Evolutionary conservation across 2,888 invertebrate species (phyloP).

Genomic region (Drosophila borealis): DNA sequence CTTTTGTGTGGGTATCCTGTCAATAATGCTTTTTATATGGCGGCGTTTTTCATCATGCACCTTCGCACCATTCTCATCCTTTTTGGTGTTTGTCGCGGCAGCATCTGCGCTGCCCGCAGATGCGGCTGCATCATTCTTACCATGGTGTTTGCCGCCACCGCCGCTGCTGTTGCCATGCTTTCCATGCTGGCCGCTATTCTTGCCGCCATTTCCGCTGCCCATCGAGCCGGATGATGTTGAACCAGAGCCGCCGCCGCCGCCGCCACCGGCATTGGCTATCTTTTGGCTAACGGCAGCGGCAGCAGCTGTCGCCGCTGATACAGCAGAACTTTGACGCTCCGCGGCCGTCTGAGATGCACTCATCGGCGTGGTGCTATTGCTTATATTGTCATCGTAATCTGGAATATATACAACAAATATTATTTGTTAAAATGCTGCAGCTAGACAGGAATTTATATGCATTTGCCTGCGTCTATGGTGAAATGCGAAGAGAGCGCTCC

Average conservation of each 20-base stretch:
- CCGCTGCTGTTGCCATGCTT: conserved; percentile 41
- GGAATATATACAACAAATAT: neutral
- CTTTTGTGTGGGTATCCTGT: conserved; percentile 99
- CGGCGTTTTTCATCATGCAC: conserved; percentile 97
- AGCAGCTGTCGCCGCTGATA: conserved; percentile 71
- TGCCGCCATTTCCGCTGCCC: conserved; percentile 16
- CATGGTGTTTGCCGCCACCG: conserved; percentile 58
- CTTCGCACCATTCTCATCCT: conserved; percentile 88
- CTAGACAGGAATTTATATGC: too few species aligned
- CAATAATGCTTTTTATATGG: conserved; percentile 98
- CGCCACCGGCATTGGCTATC: conserved; percentile 54
- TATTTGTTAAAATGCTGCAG: neutral
- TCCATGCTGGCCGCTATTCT: conserved; percentile 22
- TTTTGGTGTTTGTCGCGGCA: conserved; percentile 76
- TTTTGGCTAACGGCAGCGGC: conserved; percentile 76
- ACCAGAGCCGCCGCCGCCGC: conserved; percentile 32
- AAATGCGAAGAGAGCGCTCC: neutral
- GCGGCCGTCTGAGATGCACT: conserved; percentile 43
- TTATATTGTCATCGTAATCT: conserved; percentile 83
- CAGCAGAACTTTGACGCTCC: conserved; percentile 71
- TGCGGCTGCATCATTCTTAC: conserved; percentile 76
- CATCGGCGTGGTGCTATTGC: conserved; percentile 49
- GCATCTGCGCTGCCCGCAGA: conserved; percentile 67
- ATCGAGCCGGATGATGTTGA: conserved; percentile 36
- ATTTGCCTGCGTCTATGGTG: too few species aligned